Conservation (phyloP, 2,113 vertebrate genomes). For the Galbula dea region DNA sequence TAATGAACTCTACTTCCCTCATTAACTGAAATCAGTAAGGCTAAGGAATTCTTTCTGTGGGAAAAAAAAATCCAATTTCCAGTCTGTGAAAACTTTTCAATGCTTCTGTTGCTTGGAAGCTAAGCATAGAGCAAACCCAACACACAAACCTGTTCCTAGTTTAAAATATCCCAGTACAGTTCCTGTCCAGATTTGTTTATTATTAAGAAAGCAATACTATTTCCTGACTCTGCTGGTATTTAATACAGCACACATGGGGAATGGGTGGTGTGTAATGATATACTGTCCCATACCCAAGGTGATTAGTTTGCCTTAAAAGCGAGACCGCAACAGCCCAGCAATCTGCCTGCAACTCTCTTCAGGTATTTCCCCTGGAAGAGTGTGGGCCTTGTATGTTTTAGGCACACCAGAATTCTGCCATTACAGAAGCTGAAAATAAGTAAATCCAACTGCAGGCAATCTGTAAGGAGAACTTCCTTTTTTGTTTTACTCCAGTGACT, state of each 20-base stretch:
- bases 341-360: not conserved
- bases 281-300: not conserved
- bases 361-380: not conserved
- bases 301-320: not conserved
- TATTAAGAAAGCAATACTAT: slow-evolving; percentile 65
- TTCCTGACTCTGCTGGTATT: slow-evolving; percentile 4
- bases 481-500: not conserved
- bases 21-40: not conserved
- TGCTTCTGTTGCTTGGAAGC: slow-evolving; percentile 16
- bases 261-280: not conserved
- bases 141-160: slow-evolving; percentile 53
- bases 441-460: not conserved
- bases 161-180: slow-evolving; percentile 47
- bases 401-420: not conserved
- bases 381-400: accelerated
- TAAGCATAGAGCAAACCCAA: slow-evolving; percentile 12
- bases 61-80: slow-evolving; percentile 54
- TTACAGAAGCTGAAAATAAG: not conserved
- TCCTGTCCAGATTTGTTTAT: slow-evolving; percentile 58
- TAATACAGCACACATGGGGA: not conserved
- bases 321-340: not conserved
- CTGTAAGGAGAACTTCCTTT: not conserved
- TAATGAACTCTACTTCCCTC: not conserved
- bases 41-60: slow-evolving; percentile 20
- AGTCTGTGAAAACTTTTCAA: slow-evolving; percentile 24